Percentiles rank a stretch among this genome's conserved stretches.
Conservation (phyloP, 2,113 vertebrate species). For the Hemiscyllium ocellatum region DNA sequence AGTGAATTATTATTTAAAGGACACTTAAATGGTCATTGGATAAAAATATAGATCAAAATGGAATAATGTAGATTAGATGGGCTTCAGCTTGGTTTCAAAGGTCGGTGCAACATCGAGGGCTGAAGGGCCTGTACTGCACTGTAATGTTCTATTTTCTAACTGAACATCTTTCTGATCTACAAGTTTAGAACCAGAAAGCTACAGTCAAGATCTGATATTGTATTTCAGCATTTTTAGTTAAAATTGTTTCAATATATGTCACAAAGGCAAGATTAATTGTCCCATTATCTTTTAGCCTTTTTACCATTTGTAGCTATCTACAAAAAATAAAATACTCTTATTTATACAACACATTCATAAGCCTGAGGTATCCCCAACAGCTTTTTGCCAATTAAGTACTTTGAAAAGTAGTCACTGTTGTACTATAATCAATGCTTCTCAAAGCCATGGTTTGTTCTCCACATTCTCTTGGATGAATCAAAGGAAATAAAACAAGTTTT, state of each 20-base stretch:
- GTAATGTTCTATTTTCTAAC: no score
- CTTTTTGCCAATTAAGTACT: neutral
- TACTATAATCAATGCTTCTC: neutral
- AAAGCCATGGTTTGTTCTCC: neutral
- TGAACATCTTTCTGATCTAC: neutral
- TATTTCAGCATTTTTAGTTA: neutral
- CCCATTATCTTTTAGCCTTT: neutral
- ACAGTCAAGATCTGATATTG: neutral
- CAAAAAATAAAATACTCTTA: neutral
- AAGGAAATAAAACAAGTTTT: neutral
- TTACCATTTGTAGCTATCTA: neutral
- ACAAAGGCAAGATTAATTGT: neutral
- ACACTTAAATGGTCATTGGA: no score
- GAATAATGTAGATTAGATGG: no score
- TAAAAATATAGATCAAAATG: no score
- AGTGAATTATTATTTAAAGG: no score
- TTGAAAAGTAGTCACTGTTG: neutral
- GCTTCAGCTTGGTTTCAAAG: no score
- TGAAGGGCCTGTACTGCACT: no score
- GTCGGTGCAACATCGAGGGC: no score
- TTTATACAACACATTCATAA: neutral
- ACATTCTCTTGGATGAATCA: neutral
- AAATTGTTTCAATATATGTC: neutral
- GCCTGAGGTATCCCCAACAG: neutral
- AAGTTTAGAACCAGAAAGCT: neutral